Percentiles rank a stretch among this genome's conserved stretches.
Conservation (phyloP, 2,797 vertebrate genomes). For the Anisognathus igniventris region DNA sequence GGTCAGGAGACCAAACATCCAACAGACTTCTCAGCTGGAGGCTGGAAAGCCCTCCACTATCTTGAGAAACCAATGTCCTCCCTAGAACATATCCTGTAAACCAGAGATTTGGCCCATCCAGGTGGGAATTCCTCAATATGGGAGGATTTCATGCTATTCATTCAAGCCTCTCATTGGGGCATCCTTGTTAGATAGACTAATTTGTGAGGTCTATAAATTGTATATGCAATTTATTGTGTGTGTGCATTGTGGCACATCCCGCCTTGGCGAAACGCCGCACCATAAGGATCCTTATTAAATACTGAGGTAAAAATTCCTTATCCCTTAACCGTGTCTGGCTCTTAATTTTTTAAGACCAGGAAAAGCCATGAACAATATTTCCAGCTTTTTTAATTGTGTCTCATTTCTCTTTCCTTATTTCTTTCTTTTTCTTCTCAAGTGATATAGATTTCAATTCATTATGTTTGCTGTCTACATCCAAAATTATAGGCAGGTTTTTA, state of each 20-base stretch:
- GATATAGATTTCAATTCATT: not conserved
- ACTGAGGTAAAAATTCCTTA: not conserved
- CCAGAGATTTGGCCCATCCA: not conserved
- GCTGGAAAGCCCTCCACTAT: rapidly evolving
- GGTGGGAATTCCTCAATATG: not conserved
- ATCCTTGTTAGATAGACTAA: too few species aligned
- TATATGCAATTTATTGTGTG: rapidly evolving
- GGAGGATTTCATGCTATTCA: not conserved
- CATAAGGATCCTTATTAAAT: not conserved
- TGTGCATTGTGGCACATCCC: rapidly evolving
- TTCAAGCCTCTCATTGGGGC: not conserved
- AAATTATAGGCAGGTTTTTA: not conserved
- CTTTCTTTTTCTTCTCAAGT: not conserved
- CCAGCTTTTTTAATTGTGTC: not conserved
- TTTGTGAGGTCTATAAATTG: not conserved
- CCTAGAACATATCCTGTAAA: not conserved
- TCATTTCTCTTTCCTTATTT: not conserved
- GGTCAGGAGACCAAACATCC: not conserved
- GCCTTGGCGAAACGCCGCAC: rapidly evolving
- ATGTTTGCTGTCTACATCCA: not conserved
- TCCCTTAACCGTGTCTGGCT: rapidly evolving
- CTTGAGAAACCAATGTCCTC: not conserved
- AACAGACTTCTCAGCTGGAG: not conserved
- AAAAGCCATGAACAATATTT: not conserved
- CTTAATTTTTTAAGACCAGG: not conserved